These are phyloP conservation scores for Anoura caudifer DNA, from an alignment of 2,113 vertebrate genomes.

Conservation along the genomic window DNA sequence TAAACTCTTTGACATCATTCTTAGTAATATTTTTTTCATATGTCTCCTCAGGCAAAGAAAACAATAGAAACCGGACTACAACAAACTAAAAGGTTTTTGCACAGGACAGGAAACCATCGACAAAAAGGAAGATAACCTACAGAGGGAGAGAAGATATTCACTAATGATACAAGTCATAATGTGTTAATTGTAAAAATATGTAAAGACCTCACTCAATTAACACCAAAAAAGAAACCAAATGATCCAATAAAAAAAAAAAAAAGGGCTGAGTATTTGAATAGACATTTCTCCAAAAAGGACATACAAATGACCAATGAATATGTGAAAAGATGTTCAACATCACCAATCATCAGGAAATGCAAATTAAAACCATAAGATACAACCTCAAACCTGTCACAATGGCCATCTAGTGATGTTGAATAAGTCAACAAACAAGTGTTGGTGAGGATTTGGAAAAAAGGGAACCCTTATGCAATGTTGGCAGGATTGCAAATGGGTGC, in stretches of 20 bases:
- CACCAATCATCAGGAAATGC: not conserved
- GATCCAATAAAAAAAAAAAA: too few relatives aligned
- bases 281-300: too few relatives aligned
- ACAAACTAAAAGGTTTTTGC: not conserved
- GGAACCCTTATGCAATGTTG: not conserved
- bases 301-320: too few relatives aligned
- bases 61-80: not conserved
- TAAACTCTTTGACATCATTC: not conserved
- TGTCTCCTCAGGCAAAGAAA: not conserved
- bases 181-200: not conserved
- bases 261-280: too few relatives aligned
- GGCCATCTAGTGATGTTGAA: too few relatives aligned
- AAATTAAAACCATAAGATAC: not conserved
- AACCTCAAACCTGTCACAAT: not conserved
- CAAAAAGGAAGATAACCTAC: not conserved
- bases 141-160: not conserved
- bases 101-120: not conserved
- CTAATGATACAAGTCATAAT: not conserved
- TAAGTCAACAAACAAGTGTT: not conserved
- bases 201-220: not conserved
- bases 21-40: not conserved
- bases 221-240: not conserved
- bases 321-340: too few relatives aligned
- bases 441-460: not conserved
- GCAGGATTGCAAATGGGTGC: not conserved